Conservation (phyloP, 2,888 invertebrate genomes). For the Lapara coniferarum region DNA sequence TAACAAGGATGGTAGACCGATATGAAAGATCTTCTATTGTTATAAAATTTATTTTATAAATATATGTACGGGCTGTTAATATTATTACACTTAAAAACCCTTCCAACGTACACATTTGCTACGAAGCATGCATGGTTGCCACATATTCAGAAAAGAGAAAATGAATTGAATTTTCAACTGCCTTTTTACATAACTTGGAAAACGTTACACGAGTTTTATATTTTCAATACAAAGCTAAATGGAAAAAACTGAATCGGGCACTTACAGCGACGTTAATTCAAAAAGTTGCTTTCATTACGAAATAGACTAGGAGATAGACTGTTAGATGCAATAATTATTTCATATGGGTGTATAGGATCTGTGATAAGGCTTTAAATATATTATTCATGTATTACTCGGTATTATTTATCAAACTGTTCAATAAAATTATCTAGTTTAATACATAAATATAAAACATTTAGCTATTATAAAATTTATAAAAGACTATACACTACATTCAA, state of each 20-base stretch:
- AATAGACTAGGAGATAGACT: neutral
- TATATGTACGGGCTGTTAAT: no score
- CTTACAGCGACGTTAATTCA: slow-evolving; percentile 77
- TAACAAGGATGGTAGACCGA: no score
- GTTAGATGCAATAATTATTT: neutral
- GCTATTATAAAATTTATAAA: neutral
- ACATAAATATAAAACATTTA: neutral
- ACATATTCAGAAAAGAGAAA: slow-evolving; percentile 42
- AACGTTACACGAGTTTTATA: slow-evolving; percentile 64
- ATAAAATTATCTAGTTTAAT: neutral
- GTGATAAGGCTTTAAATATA: neutral
- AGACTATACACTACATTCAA: neutral
- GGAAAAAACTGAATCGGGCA: slow-evolving; percentile 58
- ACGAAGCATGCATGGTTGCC: slow-evolving; percentile 34
- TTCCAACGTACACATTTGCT: neutral
- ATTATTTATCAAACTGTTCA: neutral
- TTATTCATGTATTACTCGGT: neutral
- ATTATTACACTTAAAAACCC: no score
- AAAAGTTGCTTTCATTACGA: slow-evolving; percentile 79
- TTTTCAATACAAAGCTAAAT: slow-evolving; percentile 71
- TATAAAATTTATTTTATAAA: no score
- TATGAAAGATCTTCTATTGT: no score
- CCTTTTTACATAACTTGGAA: slow-evolving; percentile 53
- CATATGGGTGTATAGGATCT: no score
- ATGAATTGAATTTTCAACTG: slow-evolving; percentile 39